Evolutionary conservation across 2,797 vertebrate genomes (phyloP).

Genomic region (Eleutherodactylus coqui): DNA sequence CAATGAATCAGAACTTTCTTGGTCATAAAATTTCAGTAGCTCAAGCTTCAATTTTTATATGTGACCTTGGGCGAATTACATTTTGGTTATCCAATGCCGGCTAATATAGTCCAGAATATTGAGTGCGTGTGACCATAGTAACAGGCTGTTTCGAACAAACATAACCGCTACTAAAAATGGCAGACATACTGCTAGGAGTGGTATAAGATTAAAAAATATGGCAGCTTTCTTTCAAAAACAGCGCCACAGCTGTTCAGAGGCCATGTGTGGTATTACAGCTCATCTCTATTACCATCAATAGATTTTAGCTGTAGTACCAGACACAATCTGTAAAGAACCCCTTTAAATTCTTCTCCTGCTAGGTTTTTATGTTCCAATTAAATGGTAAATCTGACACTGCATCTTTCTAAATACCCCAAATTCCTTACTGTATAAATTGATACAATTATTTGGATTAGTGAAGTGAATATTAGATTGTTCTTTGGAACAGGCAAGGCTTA

Average conservation of each 20-base stretch:
- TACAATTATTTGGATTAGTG: too few relatives aligned
- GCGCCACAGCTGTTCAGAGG: background rate
- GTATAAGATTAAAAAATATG: too few relatives aligned
- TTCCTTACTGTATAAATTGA: too few relatives aligned
- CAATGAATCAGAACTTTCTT: constrained; percentile 38
- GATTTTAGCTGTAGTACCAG: background rate
- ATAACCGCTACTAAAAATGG: background rate
- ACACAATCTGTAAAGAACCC: background rate
- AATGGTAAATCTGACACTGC: too few relatives aligned
- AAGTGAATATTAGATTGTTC: too few relatives aligned
- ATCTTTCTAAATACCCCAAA: too few relatives aligned
- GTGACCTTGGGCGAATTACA: background rate
- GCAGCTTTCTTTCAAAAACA: background rate
- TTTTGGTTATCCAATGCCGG: background rate
- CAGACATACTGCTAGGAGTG: too few relatives aligned
- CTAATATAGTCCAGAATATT: background rate
- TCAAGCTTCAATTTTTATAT: background rate
- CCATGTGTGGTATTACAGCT: background rate
- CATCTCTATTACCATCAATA: background rate
- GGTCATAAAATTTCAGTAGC: constrained; percentile 1
- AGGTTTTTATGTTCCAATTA: too few relatives aligned
- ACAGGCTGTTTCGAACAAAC: background rate
- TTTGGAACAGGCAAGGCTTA: too few relatives aligned
- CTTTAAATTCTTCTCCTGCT: too few relatives aligned
- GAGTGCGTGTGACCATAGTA: background rate